Percentiles rank a stretch among this genome's conserved stretches.
These are phyloP conservation scores for Limenitis camilla DNA, from an alignment of 2,888 invertebrate species.

Conservation along the genomic window DNA sequence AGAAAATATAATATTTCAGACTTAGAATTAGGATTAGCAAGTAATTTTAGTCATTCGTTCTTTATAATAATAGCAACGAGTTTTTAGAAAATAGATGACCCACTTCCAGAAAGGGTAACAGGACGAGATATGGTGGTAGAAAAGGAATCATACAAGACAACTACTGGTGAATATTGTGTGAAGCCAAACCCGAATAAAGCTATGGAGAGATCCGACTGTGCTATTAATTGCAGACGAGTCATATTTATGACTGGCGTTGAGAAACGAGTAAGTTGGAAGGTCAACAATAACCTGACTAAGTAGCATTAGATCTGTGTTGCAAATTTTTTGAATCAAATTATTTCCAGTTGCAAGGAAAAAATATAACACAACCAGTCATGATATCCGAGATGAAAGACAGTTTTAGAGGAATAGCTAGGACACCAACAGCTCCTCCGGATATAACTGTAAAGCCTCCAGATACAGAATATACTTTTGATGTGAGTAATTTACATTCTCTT, in stretches of 20 bases:
- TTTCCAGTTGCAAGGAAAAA: constrained; percentile 51
- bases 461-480: constrained; percentile 60
- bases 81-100: constrained; percentile 52
- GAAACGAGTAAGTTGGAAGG: constrained; percentile 41
- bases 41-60: not conserved
- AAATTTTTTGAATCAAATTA: no score
- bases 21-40: not conserved
- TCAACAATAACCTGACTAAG: not conserved
- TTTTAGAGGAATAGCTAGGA: constrained; percentile 41
- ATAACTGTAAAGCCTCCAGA: constrained; percentile 48
- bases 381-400: constrained; percentile 64
- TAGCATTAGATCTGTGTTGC: no score
- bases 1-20: not conserved
- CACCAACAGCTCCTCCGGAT: constrained; percentile 48
- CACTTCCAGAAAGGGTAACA: constrained; percentile 50
- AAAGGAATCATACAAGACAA: constrained; percentile 58
- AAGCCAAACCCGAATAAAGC: constrained; percentile 68
- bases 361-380: constrained; percentile 42
- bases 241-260: constrained; percentile 62
- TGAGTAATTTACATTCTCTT: constrained; percentile 30
- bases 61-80: not conserved
- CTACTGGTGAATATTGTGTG: constrained; percentile 58
- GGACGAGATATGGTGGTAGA: constrained; percentile 65
- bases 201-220: constrained; percentile 59
- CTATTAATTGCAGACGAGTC: constrained; percentile 57